These are phyloP conservation scores for Hippoglossus hippoglossus DNA, from an alignment of 2,797 vertebrate genomes.

Conservation along the genomic window DNA sequence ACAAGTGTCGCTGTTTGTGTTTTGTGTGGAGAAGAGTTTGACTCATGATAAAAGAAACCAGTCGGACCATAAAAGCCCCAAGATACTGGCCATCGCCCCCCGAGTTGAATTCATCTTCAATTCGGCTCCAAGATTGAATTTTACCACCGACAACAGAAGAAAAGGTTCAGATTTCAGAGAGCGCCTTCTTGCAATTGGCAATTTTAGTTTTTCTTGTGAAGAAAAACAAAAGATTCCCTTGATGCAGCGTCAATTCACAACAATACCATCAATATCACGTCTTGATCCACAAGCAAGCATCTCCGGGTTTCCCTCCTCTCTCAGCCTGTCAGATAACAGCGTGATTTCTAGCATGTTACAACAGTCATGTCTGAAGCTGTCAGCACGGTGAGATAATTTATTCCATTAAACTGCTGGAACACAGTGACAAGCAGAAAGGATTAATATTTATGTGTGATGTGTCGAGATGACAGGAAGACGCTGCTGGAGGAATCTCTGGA, in stretches of 20 bases:
- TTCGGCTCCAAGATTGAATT: too few species aligned
- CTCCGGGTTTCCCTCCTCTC: constrained; percentile 14
- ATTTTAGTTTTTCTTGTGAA: not conserved
- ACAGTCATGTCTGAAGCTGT: constrained; percentile 53
- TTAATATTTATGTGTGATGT: constrained; percentile 58
- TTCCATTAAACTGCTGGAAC: constrained; percentile 68
- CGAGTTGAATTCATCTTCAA: too few species aligned
- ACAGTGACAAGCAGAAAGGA: constrained; percentile 58
- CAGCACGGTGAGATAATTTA: constrained; percentile 61
- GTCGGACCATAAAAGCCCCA: too few species aligned
- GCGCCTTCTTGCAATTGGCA: not conserved
- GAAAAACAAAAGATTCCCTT: not conserved
- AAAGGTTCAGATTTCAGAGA: too few species aligned
- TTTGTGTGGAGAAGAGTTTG: too few species aligned
- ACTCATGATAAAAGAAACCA: too few species aligned
- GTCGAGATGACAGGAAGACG: constrained; percentile 56
- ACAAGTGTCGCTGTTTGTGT: too few species aligned
- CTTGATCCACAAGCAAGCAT: constrained; percentile 13
- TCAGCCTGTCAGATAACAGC: constrained; percentile 48
- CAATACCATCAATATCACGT: constrained; percentile 9
- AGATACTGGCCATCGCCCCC: too few species aligned
- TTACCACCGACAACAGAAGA: not conserved
- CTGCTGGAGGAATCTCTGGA: constrained; percentile 48
- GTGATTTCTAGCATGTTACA: constrained; percentile 33
- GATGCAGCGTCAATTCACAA: not conserved